phyloP scores from a whole-genome alignment of 2,797 vertebrate genomes.

The Sphenopsis melanotis region DNA sequence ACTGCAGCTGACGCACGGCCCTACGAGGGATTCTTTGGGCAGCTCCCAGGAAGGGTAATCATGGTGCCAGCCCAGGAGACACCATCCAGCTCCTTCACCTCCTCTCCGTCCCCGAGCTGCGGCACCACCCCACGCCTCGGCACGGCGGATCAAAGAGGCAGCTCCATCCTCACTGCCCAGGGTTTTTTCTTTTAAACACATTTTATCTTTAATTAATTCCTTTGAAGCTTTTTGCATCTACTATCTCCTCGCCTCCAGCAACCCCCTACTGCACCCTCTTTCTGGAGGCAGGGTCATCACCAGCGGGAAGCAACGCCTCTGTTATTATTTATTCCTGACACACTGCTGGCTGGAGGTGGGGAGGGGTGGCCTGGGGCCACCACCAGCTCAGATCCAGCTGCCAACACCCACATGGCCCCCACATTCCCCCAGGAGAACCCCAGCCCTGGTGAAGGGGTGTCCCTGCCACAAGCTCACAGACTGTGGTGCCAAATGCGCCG shows the following conservation, averaged over 20 bases:
- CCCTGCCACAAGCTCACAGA: neutral
- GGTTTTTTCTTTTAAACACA: constrained; percentile 15
- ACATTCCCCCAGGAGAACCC: neutral
- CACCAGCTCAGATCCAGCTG: neutral
- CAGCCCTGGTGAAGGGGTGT: neutral
- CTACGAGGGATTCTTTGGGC: neutral
- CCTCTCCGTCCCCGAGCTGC: rapidly evolving
- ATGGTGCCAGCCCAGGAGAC: neutral
- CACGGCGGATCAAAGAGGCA: neutral
- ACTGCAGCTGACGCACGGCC: rapidly evolving
- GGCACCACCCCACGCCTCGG: neutral
- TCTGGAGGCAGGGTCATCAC: neutral
- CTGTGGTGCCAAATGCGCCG: rapidly evolving
- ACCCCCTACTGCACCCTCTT: neutral
- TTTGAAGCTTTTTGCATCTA: constrained; percentile 30
- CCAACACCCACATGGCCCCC: neutral
- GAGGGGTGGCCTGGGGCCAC: neutral
- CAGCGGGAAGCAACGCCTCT: neutral
- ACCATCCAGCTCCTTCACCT: neutral
- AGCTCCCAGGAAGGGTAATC: rapidly evolving
- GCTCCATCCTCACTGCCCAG: neutral
- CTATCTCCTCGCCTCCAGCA: neutral
- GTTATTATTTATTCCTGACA: neutral
- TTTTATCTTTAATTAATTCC: constrained; percentile 61
- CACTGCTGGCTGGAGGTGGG: rapidly evolving